These are phyloP conservation scores for Geophilus truncorum DNA, from an alignment of 2,888 invertebrate genomes.

Conservation along the genomic window DNA sequence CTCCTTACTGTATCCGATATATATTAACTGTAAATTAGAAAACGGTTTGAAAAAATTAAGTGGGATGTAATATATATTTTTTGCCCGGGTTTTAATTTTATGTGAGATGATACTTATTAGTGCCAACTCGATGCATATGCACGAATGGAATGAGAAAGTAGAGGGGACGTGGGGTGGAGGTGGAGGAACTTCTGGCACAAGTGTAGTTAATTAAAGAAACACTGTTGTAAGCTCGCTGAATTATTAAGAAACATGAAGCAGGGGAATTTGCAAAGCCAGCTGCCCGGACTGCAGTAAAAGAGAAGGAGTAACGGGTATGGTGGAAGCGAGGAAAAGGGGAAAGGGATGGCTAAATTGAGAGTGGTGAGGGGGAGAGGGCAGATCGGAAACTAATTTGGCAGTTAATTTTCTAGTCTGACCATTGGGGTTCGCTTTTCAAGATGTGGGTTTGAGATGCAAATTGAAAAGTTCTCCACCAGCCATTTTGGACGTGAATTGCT, in stretches of 20 bases:
- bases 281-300: background rate
- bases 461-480: slow-evolving; percentile 6
- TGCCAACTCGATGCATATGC: slow-evolving; percentile 17
- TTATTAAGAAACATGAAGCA: slow-evolving; percentile 25
- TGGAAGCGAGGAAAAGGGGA: background rate
- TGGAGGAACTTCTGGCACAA: slow-evolving; percentile 3
- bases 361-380: background rate
- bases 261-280: slow-evolving; percentile 27
- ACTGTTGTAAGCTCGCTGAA: slow-evolving; percentile 25
- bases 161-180: background rate
- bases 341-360: background rate
- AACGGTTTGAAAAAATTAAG: too few relatives aligned
- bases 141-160: slow-evolving; percentile 7
- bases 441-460: slow-evolving; percentile 18
- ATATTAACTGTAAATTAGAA: background rate
- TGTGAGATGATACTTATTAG: slow-evolving; percentile 22
- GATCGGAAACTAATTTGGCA: slow-evolving; percentile 25
- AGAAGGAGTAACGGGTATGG: background rate
- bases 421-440: slow-evolving; percentile 15
- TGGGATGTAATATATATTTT: background rate
- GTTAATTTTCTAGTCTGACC: slow-evolving; percentile 21
- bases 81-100: background rate
- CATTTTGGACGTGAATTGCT: slow-evolving; percentile 11
- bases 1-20: background rate
- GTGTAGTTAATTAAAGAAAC: slow-evolving; percentile 25